phyloP scores from a whole-genome alignment of 2,888 invertebrate species.

The Leuctra nigra region DNA sequence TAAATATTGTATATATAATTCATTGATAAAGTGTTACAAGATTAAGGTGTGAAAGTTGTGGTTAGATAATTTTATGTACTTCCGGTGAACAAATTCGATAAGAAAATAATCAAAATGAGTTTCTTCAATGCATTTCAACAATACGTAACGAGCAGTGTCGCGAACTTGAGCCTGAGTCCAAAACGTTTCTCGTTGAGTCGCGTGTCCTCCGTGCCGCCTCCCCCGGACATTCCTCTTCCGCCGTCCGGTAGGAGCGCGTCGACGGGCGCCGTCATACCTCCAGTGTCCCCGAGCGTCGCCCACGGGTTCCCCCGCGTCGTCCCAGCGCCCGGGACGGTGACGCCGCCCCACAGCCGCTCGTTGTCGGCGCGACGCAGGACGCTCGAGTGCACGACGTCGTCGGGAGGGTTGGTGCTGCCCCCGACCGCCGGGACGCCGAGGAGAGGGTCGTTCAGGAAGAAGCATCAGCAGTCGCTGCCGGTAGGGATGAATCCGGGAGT shows the following conservation, averaged over 20 bases:
- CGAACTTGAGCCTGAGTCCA: conserved; percentile 69
- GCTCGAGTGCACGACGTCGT: conserved; percentile 46
- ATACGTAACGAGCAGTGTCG: conserved; percentile 80
- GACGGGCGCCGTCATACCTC: conserved; percentile 38
- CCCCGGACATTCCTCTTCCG: conserved; percentile 23
- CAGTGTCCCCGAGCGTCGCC: conserved; percentile 31
- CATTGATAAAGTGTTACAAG: too few relatives aligned
- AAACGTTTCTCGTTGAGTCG: conserved; percentile 63
- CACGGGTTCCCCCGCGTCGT: conserved; percentile 66
- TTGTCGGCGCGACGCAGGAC: conserved; percentile 48
- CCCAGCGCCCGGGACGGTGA: conserved; percentile 54
- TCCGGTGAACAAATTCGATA: too few relatives aligned
- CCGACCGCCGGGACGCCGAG: conserved; percentile 37
- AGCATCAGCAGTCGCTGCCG: conserved; percentile 41
- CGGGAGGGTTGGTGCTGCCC: conserved; percentile 38
- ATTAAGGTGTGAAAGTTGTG: too few relatives aligned
- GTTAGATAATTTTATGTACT: too few relatives aligned
- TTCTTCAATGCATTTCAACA: conserved; percentile 80
- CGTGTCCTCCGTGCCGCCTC: conserved; percentile 41
- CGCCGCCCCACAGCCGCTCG: conserved; percentile 38
- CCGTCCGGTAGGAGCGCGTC: conserved; percentile 35
- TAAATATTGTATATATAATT: too few relatives aligned
- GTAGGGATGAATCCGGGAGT: conserved; percentile 29
- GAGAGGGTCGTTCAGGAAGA: conserved; percentile 46
- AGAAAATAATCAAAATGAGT: conserved; percentile 55